These are phyloP conservation scores for Neoseiulus cucumeris DNA, from an alignment of 1,140 invertebrate genomes.

Conservation along the genomic window DNA sequence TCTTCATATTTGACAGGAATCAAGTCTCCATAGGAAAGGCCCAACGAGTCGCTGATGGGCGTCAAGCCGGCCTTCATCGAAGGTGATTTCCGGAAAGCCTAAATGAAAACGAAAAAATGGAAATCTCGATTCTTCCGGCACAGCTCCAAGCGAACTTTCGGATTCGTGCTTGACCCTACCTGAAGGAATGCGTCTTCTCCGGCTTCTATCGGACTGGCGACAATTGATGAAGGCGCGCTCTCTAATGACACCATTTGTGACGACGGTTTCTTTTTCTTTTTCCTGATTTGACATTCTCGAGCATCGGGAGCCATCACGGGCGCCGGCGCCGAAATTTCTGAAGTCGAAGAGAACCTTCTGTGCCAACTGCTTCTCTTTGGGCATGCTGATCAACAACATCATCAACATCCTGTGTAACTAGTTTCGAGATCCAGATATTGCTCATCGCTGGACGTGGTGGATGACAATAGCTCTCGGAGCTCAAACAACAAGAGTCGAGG, in stretches of 20 bases:
- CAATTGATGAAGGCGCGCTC: background rate
- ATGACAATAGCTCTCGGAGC: background rate
- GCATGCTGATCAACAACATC: too few relatives aligned
- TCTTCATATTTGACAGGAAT: background rate
- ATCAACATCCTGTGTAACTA: too few relatives aligned
- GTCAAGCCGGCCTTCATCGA: background rate
- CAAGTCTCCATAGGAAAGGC: background rate
- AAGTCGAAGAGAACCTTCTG: too few relatives aligned
- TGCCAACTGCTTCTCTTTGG: too few relatives aligned
- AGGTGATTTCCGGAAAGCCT: background rate
- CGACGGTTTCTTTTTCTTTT: background rate
- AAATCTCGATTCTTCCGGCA: too few relatives aligned
- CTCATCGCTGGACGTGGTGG: too few relatives aligned
- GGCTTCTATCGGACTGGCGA: background rate
- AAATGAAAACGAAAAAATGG: background rate
- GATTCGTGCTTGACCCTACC: background rate
- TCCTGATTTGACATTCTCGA: background rate
- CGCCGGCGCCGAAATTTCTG: conserved; percentile 17
- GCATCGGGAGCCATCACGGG: conserved; percentile 26
- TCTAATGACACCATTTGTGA: background rate
- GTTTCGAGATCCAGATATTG: too few relatives aligned
- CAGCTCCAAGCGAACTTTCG: too few relatives aligned
- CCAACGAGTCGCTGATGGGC: conserved; percentile 7
- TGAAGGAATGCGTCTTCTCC: background rate
- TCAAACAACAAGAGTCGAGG: background rate